These are phyloP conservation scores for Caenorhabditis brenneri DNA, from an alignment of 1,140 invertebrate genomes.

Conservation along the genomic window DNA sequence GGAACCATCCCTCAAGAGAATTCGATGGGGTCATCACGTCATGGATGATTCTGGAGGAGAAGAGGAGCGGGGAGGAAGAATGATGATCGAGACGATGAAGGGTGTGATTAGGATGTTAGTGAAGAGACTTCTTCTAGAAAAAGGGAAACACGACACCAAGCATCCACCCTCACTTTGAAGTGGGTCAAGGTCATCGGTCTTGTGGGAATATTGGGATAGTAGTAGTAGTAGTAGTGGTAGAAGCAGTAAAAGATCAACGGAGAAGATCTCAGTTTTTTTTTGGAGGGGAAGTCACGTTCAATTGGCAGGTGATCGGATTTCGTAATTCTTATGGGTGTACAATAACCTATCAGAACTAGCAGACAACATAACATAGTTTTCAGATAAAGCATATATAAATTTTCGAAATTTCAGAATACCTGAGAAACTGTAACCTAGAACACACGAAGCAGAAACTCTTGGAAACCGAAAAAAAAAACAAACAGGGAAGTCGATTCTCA, in stretches of 20 bases:
- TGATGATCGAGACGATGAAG: conserved; percentile 36
- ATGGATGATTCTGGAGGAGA: background rate
- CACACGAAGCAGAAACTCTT: too few species aligned
- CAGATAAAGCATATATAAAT: too few species aligned
- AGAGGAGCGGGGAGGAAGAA: background rate
- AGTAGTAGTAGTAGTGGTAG: too few species aligned
- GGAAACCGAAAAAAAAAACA: background rate
- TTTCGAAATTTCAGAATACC: too few species aligned
- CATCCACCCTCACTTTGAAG: background rate
- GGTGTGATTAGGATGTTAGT: conserved; percentile 24
- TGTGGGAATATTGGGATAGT: background rate
- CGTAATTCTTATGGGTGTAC: too few species aligned
- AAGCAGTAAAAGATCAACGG: background rate
- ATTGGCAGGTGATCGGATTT: background rate
- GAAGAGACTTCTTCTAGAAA: too few species aligned
- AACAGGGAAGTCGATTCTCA: background rate
- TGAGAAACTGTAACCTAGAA: too few species aligned
- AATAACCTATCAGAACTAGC: too few species aligned
- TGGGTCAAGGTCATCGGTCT: background rate
- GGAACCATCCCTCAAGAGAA: background rate
- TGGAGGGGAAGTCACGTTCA: background rate
- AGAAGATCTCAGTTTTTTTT: background rate
- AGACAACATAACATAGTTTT: too few species aligned
- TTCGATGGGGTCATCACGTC: background rate
- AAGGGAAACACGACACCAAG: conserved; percentile 16